A percentile compares a stretch with the other conserved stretches of the same genome.
Evolutionary conservation across 2,888 invertebrate genomes (phyloP).

Genomic region (Acheta domesticus): DNA sequence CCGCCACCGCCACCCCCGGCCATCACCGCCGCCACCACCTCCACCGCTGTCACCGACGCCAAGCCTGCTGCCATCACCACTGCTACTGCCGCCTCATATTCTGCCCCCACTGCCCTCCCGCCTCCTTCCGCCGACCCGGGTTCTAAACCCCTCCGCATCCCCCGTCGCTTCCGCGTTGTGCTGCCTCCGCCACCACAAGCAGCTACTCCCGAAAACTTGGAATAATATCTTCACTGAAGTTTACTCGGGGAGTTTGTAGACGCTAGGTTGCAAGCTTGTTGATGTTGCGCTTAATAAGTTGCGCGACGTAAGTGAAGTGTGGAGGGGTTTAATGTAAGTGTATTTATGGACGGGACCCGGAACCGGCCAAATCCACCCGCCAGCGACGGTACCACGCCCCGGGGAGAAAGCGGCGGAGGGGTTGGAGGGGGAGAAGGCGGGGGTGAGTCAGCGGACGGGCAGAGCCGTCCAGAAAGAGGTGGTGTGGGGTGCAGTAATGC

Average conservation of each 20-base stretch:
- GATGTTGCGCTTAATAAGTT: constrained; percentile 11
- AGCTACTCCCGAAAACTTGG: constrained; percentile 6
- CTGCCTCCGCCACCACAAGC: too few relatives aligned
- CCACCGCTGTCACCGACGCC: neutral
- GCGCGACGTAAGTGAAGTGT: constrained; percentile 10
- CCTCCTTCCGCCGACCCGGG: neutral
- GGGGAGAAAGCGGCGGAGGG: neutral
- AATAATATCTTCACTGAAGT: constrained; percentile 10
- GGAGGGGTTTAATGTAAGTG: neutral
- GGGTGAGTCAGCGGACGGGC: too few relatives aligned
- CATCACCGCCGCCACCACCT: too few relatives aligned
- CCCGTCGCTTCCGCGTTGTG: too few relatives aligned
- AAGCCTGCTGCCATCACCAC: neutral
- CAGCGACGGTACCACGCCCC: neutral
- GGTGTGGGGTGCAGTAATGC: too few relatives aligned
- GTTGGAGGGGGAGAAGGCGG: too few relatives aligned
- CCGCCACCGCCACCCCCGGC: neutral
- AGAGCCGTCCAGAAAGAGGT: too few relatives aligned
- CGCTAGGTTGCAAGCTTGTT: constrained; percentile 2
- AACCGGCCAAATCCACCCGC: neutral
- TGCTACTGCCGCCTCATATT: neutral
- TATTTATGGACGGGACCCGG: neutral
- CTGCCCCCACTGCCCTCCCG: neutral
- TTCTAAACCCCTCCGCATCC: too few relatives aligned
- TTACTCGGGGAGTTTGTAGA: neutral